These are phyloP conservation scores for Eidolon helvum DNA, from an alignment of 2,113 vertebrate species.

Conservation along the genomic window DNA sequence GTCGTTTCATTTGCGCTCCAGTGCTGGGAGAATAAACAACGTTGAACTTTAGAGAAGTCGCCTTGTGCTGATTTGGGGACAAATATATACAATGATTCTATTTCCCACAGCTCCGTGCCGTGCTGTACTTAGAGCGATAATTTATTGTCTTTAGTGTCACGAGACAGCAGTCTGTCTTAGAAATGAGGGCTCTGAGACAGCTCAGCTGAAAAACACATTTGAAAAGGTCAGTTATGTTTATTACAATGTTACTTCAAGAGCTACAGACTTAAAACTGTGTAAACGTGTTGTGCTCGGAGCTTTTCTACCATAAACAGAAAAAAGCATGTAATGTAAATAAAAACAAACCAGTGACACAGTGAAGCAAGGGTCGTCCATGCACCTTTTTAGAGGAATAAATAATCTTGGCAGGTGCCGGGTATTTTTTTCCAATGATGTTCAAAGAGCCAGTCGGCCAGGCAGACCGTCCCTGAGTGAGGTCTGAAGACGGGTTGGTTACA, in stretches of 20 bases:
- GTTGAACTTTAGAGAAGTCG: background rate
- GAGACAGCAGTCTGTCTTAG: background rate
- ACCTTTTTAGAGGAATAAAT: too few relatives aligned
- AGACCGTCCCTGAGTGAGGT: background rate
- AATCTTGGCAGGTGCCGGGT: accelerated
- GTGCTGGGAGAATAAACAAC: too few relatives aligned
- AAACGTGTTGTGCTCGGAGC: background rate
- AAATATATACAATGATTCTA: background rate
- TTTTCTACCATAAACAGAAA: background rate
- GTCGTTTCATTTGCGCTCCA: background rate
- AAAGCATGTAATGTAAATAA: background rate
- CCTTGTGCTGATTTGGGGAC: background rate
- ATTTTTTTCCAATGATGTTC: background rate
- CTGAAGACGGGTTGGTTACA: background rate
- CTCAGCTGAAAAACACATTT: background rate
- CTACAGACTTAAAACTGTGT: background rate
- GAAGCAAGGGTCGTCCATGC: background rate
- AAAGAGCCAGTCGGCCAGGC: background rate
- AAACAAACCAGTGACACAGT: background rate
- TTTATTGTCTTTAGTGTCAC: background rate
- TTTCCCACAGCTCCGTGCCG: background rate
- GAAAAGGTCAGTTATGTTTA: background rate
- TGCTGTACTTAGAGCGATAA: background rate
- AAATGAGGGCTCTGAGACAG: background rate
- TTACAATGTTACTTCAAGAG: background rate